These are phyloP conservation scores for Dryobota labecula DNA, from an alignment of 2,888 invertebrate species.

Conservation along the genomic window DNA sequence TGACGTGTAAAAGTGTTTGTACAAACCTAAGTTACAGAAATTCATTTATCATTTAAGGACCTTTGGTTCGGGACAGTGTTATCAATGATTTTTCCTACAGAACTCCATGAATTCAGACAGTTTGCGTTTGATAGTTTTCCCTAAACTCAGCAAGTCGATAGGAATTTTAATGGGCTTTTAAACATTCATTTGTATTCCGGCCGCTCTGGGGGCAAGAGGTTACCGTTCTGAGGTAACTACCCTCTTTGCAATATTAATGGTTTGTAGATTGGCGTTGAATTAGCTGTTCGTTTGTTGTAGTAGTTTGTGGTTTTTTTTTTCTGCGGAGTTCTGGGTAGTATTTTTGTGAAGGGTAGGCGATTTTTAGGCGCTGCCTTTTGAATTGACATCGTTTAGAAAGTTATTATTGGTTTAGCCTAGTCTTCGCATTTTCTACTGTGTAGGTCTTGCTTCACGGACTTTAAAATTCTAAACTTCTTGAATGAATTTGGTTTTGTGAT, in stretches of 20 bases:
- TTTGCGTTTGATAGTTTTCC: constrained; percentile 33
- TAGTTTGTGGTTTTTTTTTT: constrained; percentile 1
- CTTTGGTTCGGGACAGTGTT: neutral
- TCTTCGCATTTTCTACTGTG: neutral
- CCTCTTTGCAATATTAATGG: constrained; percentile 60
- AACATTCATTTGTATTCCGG: constrained; percentile 60
- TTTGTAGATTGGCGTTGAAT: constrained; percentile 19
- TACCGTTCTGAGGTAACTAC: constrained; percentile 50
- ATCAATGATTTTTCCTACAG: neutral
- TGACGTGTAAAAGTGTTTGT: neutral
- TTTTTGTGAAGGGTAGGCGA: neutral
- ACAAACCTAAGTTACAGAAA: neutral
- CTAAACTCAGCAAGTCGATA: constrained; percentile 18
- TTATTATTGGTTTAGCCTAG: neutral
- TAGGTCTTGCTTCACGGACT: no score
- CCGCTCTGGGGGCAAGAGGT: constrained; percentile 24
- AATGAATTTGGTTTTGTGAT: no score
- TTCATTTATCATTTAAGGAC: neutral
- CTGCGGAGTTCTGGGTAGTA: neutral
- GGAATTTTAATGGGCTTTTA: constrained; percentile 54
- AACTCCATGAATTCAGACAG: neutral
- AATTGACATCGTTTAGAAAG: neutral
- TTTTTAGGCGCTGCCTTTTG: neutral
- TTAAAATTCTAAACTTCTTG: no score
- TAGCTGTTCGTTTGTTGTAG: constrained; percentile 1